A percentile compares a stretch with the other conserved stretches of the same genome.
phyloP scores from a whole-genome alignment of 2,888 invertebrate species.

The Nomada goodeniana region DNA sequence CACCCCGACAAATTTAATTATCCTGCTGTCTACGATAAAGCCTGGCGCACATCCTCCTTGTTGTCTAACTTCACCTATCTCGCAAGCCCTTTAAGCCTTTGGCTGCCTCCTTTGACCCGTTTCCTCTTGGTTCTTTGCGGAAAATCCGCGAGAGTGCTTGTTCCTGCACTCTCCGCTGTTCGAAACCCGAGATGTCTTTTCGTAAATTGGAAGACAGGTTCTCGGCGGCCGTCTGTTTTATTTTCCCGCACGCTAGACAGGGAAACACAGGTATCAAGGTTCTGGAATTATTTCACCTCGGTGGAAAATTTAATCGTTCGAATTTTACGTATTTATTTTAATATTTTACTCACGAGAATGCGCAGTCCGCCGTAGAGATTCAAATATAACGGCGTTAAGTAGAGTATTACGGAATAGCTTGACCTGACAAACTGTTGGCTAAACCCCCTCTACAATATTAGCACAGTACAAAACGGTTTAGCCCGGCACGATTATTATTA shows the following conservation, averaged over 20 bases:
- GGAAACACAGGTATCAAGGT: too few relatives aligned
- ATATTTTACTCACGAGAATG: too few relatives aligned
- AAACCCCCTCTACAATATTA: background rate
- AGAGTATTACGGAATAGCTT: conserved; percentile 6
- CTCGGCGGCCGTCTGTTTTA: background rate
- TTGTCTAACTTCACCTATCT: conserved; percentile 77
- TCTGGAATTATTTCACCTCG: too few relatives aligned
- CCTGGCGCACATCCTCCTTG: conserved; percentile 77
- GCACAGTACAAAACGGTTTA: conserved; percentile 19
- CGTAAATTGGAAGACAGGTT: conserved; percentile 39
- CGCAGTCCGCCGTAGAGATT: too few relatives aligned
- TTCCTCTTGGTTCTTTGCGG: conserved; percentile 50
- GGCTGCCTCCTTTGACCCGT: conserved; percentile 65
- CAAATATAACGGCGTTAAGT: background rate
- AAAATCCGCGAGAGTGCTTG: conserved; percentile 61
- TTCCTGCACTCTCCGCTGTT: background rate
- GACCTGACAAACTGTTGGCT: conserved; percentile 15
- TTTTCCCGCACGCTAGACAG: background rate
- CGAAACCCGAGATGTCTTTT: conserved; percentile 21
- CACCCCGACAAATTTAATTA: conserved; percentile 87
- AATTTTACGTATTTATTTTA: too few relatives aligned
- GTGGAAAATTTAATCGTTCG: too few relatives aligned
- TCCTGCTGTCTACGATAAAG: conserved; percentile 86
- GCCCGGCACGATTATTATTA: conserved; percentile 43
- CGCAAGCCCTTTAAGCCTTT: conserved; percentile 74